Base-by-base conservation (phyloP, 2,113 vertebrate species). In the Phylloscopus whistleri region DNA sequence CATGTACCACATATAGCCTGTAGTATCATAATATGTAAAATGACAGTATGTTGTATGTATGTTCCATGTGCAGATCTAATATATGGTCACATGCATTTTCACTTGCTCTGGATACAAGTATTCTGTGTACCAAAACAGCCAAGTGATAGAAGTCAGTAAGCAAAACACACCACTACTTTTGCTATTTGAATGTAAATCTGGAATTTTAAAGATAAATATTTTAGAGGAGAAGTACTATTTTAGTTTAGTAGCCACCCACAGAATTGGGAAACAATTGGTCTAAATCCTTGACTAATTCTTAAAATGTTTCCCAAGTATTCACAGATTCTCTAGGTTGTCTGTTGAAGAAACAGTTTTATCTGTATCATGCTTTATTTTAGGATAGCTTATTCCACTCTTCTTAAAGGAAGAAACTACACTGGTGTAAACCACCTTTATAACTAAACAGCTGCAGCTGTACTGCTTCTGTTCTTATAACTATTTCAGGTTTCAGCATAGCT, bases 11-110 rank as follows among this genome's bases (percentile, higher is more conserved):
- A 48, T 24, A 55, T 0, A 3, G 41, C 9, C 44, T 43, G 8
- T 24, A 7, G 16, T 21, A 73, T 3, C 24, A 37, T 7, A 74
- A 46, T 1, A 1, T 3, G 6, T 14, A 70, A 67, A 77, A 48
- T 16, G 8, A 23, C 5, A 78, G 9, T 1, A 0, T 23, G 6
- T 26, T 76, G 7, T 33, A 23, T 14, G 3, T 39, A 39, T 18
- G 31, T 28, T 49, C 30, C 62, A 37, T 3, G 11, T 20, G 20
- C 27, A 43, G 33, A 73, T 51, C 55, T 68, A 58, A 69, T 16
- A 37, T 0, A 74, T 1, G 13, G 46, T 17, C 59, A 59, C 0
- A 0, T 4, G 2, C 21, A 58, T 58, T 30, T 70, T 76, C 1
- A 0, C 46, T 80, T 77, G 8, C 16, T 84, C 72, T 67, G 59